Conservation (phyloP, 2,888 invertebrate species). For the Ramazzottius varieornatus region DNA sequence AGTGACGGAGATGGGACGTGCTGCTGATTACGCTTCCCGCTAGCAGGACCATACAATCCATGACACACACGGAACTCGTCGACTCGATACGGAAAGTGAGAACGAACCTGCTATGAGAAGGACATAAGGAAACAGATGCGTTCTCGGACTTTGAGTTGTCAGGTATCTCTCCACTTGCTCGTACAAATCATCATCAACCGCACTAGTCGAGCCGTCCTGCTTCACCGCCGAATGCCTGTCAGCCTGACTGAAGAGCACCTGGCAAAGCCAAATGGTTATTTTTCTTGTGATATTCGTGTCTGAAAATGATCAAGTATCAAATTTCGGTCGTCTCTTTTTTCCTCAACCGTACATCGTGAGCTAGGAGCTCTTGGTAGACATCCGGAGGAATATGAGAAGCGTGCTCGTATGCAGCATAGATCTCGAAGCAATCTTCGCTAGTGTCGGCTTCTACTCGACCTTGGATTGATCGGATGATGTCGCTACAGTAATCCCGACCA, state of each 20-base stretch:
- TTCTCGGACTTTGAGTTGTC: neutral
- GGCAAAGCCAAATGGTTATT: neutral
- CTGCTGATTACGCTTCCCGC: too few relatives aligned
- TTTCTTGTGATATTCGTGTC: too few relatives aligned
- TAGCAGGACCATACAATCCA: too few relatives aligned
- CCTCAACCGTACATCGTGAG: neutral
- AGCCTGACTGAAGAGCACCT: neutral
- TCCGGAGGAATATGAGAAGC: neutral
- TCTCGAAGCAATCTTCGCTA: neutral
- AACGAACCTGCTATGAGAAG: neutral
- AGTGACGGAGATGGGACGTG: too few relatives aligned
- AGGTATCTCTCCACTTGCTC: neutral
- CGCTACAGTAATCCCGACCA: neutral
- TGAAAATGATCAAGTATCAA: too few relatives aligned
- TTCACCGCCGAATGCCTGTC: too few relatives aligned
- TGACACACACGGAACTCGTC: too few relatives aligned
- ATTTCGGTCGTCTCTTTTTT: too few relatives aligned
- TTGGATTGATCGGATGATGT: neutral
- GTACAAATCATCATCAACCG: neutral
- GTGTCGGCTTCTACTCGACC: neutral
- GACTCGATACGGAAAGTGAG: too few relatives aligned
- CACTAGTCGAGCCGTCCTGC: neutral
- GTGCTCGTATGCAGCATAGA: neutral
- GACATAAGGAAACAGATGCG: neutral
- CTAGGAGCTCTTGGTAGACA: neutral